Percentiles rank a stretch among this genome's conserved stretches.
Conservation (phyloP, 2,113 vertebrate genomes). For the Protomyctophum bolini region DNA sequence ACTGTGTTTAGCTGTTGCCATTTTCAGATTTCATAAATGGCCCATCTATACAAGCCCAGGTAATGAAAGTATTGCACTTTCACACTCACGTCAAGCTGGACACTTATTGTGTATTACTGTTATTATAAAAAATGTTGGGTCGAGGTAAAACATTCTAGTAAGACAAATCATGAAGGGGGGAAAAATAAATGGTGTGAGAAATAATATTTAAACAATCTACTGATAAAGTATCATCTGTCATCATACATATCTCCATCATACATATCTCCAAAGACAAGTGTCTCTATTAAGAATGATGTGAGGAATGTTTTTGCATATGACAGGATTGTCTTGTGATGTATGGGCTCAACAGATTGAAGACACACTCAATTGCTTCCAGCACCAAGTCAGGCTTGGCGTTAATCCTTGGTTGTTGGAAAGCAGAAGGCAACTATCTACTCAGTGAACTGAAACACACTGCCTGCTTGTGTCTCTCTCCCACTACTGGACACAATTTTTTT, state of each 20-base stretch:
- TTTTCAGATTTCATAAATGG: background rate
- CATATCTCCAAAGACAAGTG: background rate
- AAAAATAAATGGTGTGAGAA: background rate
- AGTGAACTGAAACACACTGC: background rate
- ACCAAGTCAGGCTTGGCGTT: background rate
- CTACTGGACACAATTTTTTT: no score
- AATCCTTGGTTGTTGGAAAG: conserved; percentile 1
- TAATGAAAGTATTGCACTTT: no score
- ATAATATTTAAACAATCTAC: background rate
- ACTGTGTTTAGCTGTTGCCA: no score
- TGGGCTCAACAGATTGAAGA: background rate
- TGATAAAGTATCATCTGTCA: background rate
- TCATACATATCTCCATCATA: background rate
- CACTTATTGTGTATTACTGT: no score
- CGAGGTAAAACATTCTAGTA: no score
- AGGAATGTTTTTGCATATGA: background rate
- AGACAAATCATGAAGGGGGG: no score
- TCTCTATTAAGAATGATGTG: background rate
- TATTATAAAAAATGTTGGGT: no score
- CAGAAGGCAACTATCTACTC: background rate
- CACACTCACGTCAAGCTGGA: no score
- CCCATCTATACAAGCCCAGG: no score
- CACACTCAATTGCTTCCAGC: background rate
- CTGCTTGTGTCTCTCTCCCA: background rate
- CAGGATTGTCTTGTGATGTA: no score